Evolutionary conservation across 2,797 vertebrate genomes (phyloP), one percentile per base, ranked within the genome.

Genomic region (Protonibea diacanthus): DNA sequence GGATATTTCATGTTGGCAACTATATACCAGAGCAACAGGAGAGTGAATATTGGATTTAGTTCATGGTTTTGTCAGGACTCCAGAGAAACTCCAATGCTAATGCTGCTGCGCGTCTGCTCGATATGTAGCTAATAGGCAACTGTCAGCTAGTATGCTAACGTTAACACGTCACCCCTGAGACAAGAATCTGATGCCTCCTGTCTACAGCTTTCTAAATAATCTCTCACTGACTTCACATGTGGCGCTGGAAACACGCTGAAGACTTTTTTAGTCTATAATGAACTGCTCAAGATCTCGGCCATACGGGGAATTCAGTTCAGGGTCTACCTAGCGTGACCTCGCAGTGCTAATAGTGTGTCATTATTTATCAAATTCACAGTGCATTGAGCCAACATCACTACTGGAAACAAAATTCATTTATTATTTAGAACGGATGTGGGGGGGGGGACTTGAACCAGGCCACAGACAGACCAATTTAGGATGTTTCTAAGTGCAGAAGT

Each of bases 361-460:
- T 52, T 33, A 57, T 62, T 62, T 53, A 53, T 80, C 64, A 61
- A 9, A 74, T 59, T 42, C 61, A 20, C 42, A 66, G 63, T 42
- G 63, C 67, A 65, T 17, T 27, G 71, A 80, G 72, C 56, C 60
- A 51, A 76, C 74, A 58, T 45, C 56, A n/a, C 44, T 56, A 49
- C 55, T 66, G 67, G 49, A 82, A 86, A 82, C 55, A 57, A 15
- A 62, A 69, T 49, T 44, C 2, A 76, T 86, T 67, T 71, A 84
- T 86, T 81, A 81, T 85, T 85, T 40, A 87, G 66, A 14, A 42
- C 8, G 0, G 15, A 70, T 45, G 44, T 40, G 59, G n/a, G 18
- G 45, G 25, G 18, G 6, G 20, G 21, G 59, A 48, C 42, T 56
- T 14, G 27, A 83, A 73, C n/a, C 38, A 47, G 58, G 44, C n/a